Evolutionary conservation across 2,797 vertebrate genomes (phyloP).

Genomic region (Anomalospiza imberbis): DNA sequence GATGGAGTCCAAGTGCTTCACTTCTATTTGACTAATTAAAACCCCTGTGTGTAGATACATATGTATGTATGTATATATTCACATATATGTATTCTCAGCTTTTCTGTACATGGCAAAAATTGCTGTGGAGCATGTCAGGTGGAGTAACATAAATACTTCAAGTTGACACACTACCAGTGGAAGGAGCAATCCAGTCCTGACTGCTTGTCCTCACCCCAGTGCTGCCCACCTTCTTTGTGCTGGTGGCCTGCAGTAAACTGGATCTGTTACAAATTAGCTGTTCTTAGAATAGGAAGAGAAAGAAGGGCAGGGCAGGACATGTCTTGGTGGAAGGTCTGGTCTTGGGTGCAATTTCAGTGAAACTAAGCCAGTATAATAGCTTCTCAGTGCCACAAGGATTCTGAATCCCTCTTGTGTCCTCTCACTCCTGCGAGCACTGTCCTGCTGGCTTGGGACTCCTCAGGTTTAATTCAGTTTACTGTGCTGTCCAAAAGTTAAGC

Average conservation of each 20-base stretch:
- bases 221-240: background rate
- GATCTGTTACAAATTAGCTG: background rate
- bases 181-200: background rate
- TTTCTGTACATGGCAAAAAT: background rate
- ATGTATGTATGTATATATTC: background rate
- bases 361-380: background rate
- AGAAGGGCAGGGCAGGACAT: background rate
- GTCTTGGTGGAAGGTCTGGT: background rate
- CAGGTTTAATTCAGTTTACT: background rate
- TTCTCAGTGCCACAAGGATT: background rate
- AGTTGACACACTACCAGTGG: background rate
- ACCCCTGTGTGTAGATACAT: rapidly evolving
- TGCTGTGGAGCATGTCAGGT: background rate
- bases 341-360: background rate
- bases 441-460: background rate
- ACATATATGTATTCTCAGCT: background rate
- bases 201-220: background rate
- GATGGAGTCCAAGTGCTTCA: background rate
- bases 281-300: background rate
- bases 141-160: background rate
- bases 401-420: background rate
- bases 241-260: background rate
- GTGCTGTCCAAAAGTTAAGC: background rate
- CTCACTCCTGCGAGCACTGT: background rate
- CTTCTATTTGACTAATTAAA: background rate